Conservation (phyloP, 2,888 invertebrate species). For the Subacronicta megacephala region DNA sequence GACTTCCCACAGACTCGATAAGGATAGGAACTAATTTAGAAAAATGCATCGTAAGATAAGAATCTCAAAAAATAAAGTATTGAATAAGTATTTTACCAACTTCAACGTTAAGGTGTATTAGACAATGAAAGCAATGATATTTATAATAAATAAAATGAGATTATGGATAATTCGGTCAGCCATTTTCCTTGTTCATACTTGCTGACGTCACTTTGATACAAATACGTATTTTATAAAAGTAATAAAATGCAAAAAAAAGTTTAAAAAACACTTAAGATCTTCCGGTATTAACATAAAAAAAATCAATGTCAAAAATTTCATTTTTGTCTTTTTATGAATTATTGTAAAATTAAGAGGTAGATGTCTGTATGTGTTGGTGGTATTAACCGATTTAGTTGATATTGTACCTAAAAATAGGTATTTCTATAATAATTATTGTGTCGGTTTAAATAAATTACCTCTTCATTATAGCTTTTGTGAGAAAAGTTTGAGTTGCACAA, state of each 20-base stretch:
- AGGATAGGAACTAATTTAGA: conserved; percentile 84
- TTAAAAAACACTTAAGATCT: conserved; percentile 85
- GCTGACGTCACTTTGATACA: conserved; percentile 88
- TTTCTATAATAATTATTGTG: conserved; percentile 88
- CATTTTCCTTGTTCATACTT: conserved; percentile 82
- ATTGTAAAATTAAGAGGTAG: conserved; percentile 87
- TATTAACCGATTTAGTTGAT: conserved; percentile 87
- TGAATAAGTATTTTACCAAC: conserved; percentile 89
- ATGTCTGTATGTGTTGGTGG: conserved; percentile 85
- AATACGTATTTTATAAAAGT: conserved; percentile 87
- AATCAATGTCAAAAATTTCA: conserved; percentile 82
- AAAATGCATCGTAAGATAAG: conserved; percentile 86
- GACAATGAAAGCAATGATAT: conserved; percentile 88
- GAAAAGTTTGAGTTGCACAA: conserved; percentile 85
- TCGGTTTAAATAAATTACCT: conserved; percentile 87
- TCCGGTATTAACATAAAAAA: conserved; percentile 77
- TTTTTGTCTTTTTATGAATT: conserved; percentile 87
- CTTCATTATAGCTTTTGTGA: conserved; percentile 86
- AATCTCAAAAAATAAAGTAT: conserved; percentile 85
- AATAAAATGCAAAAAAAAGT: conserved; percentile 74
- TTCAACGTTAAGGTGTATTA: conserved; percentile 83
- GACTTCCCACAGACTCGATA: conserved; percentile 81
- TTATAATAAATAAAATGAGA: conserved; percentile 79
- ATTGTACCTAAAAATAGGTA: conserved; percentile 85
- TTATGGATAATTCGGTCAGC: conserved; percentile 80